Percentiles rank a stretch among this genome's conserved stretches.
Conservation (phyloP, 2,113 vertebrate genomes). For the Lophius piscatorius region DNA sequence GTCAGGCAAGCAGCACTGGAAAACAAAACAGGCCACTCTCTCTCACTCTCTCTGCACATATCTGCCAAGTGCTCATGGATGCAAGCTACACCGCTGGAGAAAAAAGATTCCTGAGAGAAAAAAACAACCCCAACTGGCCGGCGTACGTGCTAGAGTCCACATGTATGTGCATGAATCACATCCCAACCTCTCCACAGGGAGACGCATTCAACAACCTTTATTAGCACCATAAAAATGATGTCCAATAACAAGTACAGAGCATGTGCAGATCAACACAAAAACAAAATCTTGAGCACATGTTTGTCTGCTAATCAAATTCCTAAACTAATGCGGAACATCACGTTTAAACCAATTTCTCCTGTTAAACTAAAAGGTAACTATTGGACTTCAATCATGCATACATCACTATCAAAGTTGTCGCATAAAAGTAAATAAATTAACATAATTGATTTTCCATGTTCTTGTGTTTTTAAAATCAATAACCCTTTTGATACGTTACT, state of each 20-base stretch:
- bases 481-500: too few species aligned
- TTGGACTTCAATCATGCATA: background rate
- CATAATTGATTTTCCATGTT: background rate
- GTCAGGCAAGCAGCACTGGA: conserved; percentile 31
- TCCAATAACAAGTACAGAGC: background rate
- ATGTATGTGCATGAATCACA: conserved; percentile 31
- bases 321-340: too few species aligned
- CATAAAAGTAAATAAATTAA: too few species aligned
- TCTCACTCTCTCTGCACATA: conserved; percentile 15
- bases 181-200: background rate
- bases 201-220: conserved; percentile 6
- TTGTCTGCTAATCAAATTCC: too few species aligned
- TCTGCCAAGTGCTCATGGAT: conserved; percentile 43
- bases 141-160: conserved; percentile 57
- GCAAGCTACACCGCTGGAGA: conserved; percentile 24
- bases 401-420: background rate
- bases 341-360: too few species aligned
- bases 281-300: too few species aligned
- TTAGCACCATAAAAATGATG: conserved; percentile 15
- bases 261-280: background rate
- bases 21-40: conserved; percentile 43
- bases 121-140: background rate
- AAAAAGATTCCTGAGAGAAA: conserved; percentile 12
- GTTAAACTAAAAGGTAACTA: too few species aligned
- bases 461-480: accelerated